phyloP scores from a whole-genome alignment of 2,113 vertebrate genomes.

The Neofelis nebulosa region DNA sequence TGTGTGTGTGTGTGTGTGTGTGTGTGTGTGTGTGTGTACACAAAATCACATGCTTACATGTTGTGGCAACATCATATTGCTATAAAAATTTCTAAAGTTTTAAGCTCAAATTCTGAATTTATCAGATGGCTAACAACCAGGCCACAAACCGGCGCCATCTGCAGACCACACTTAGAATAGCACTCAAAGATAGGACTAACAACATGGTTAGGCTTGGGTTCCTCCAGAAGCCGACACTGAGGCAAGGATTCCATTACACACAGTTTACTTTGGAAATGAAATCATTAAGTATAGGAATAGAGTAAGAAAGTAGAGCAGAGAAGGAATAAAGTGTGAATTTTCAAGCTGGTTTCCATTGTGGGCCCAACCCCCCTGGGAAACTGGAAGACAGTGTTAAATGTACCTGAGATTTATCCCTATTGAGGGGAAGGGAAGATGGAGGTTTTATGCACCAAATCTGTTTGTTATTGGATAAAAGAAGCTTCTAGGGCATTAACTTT shows the following conservation, averaged over 20 bases:
- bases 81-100: neutral
- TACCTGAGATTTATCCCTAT: neutral
- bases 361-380: neutral
- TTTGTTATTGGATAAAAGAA: neutral
- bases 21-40: neutral
- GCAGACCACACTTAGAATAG: neutral
- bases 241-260: neutral
- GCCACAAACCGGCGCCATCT: neutral
- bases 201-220: neutral
- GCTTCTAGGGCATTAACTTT: neutral
- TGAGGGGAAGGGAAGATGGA: neutral
- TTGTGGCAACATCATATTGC: neutral
- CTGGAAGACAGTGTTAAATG: neutral
- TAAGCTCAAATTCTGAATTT: neutral
- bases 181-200: neutral
- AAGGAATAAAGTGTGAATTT: neutral
- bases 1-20: neutral
- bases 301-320: neutral
- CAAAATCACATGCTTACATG: constrained; percentile 4
- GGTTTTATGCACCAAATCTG: neutral
- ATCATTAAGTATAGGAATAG: neutral
- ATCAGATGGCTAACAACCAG: neutral
- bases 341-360: neutral
- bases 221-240: neutral
- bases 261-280: neutral